Conservation (phyloP, 2,113 vertebrate species). For the Oncorhynchus clarkii region DNA sequence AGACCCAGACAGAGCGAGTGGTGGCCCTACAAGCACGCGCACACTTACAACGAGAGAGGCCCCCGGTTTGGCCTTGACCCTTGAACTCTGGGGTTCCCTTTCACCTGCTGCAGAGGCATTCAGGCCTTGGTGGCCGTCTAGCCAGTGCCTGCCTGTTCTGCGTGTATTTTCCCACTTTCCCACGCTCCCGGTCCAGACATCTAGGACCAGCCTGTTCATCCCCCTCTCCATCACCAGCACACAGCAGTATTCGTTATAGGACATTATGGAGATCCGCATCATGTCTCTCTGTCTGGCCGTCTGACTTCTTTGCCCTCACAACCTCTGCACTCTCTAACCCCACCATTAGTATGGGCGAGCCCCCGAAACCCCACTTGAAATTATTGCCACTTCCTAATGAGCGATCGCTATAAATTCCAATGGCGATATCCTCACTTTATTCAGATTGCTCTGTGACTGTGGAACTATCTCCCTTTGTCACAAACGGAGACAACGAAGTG, state of each 20-base stretch:
- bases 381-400: slow-evolving; percentile 1
- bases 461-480: not conserved
- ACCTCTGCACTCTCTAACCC: slow-evolving; percentile 10
- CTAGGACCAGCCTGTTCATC: slow-evolving; percentile 28
- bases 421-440: not conserved
- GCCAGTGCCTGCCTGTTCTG: slow-evolving; percentile 60
- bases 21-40: slow-evolving; percentile 15
- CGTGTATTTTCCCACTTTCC: slow-evolving; percentile 67
- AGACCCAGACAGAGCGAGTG: slow-evolving; percentile 55
- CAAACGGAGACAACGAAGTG: not conserved
- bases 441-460: not conserved
- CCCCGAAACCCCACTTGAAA: not conserved
- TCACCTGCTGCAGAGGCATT: slow-evolving; percentile 72
- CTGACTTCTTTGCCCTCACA: slow-evolving; percentile 39
- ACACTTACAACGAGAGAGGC: slow-evolving; percentile 4
- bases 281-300: slow-evolving; percentile 48
- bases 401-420: not conserved
- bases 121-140: slow-evolving; percentile 65
- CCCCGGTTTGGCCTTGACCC: slow-evolving; percentile 80
- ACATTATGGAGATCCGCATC: slow-evolving; percentile 52
- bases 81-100: slow-evolving; percentile 74
- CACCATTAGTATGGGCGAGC: not conserved
- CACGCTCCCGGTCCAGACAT: slow-evolving; percentile 59
- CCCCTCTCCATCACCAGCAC: slow-evolving; percentile 21
- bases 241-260: slow-evolving; percentile 39